phyloP scores from a whole-genome alignment of 2,113 vertebrate species.

The Kryptolebias marmoratus region DNA sequence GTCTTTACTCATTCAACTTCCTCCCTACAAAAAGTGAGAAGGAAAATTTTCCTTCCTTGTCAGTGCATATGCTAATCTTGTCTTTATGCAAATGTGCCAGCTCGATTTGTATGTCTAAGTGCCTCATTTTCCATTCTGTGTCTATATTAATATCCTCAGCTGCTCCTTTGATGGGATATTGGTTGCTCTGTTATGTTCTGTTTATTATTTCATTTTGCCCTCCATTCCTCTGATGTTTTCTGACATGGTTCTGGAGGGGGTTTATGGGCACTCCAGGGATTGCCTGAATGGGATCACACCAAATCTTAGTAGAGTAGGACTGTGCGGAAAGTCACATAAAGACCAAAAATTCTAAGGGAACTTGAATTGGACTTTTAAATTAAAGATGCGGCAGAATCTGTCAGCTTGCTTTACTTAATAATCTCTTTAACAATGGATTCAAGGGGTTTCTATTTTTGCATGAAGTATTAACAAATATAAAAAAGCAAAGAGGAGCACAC shows the following conservation, averaged over 20 bases:
- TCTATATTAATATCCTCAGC: conserved; percentile 77
- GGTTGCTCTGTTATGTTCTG: conserved; percentile 66
- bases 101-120: conserved; percentile 78
- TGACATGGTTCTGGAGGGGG: conserved; percentile 48
- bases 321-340: conserved; percentile 21
- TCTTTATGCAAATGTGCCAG: conserved; percentile 78
- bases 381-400: background rate
- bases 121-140: conserved; percentile 78
- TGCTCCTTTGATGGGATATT: conserved; percentile 77
- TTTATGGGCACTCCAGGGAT: conserved; percentile 41
- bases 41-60: conserved; percentile 65
- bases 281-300: conserved; percentile 37
- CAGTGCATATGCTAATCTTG: conserved; percentile 76
- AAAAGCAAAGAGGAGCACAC: background rate
- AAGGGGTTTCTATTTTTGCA: background rate
- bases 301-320: conserved; percentile 42
- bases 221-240: conserved; percentile 58
- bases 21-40: conserved; percentile 17
- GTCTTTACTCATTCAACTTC: conserved; percentile 34
- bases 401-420: conserved; percentile 36
- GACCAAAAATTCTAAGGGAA: conserved; percentile 38
- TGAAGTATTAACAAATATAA: background rate
- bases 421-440: conserved; percentile 27
- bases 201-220: conserved; percentile 60
- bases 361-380: conserved; percentile 24